phyloP scores from a whole-genome alignment of 2,888 invertebrate species.

The Agriotes lineatus region DNA sequence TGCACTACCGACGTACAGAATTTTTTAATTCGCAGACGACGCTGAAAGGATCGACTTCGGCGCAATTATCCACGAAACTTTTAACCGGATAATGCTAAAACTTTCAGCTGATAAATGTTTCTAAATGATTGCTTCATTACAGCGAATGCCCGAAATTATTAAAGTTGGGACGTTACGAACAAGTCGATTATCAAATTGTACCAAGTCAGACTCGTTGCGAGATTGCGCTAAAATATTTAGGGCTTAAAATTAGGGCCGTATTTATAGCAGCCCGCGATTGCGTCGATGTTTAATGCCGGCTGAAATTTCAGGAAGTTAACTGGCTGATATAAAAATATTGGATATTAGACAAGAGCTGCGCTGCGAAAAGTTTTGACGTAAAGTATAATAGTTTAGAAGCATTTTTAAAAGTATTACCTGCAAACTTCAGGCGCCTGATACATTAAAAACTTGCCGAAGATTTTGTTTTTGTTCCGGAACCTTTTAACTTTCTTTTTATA shows the following conservation, averaged over 20 bases:
- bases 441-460: conserved; percentile 28
- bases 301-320: too few species aligned
- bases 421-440: conserved; percentile 19
- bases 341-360: not conserved
- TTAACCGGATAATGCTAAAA: conserved; percentile 25
- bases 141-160: conserved; percentile 23
- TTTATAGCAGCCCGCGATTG: not conserved
- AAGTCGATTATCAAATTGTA: conserved; percentile 15
- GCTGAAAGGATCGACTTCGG: conserved; percentile 5
- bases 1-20: not conserved
- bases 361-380: not conserved
- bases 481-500: conserved; percentile 22
- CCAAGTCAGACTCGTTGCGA: not conserved
- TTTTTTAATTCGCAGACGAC: conserved; percentile 18
- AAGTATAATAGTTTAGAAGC: conserved; percentile 3
- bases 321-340: not conserved
- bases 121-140: conserved; percentile 30
- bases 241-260: not conserved
- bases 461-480: conserved; percentile 27
- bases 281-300: too few species aligned
- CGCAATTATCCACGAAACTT: conserved; percentile 29
- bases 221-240: conserved; percentile 2
- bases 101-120: conserved; percentile 26
- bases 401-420: conserved; percentile 2
- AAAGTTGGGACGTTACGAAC: conserved; percentile 19